phyloP scores from a whole-genome alignment of 2,113 vertebrate genomes.

The Pollimyrus isidori region DNA sequence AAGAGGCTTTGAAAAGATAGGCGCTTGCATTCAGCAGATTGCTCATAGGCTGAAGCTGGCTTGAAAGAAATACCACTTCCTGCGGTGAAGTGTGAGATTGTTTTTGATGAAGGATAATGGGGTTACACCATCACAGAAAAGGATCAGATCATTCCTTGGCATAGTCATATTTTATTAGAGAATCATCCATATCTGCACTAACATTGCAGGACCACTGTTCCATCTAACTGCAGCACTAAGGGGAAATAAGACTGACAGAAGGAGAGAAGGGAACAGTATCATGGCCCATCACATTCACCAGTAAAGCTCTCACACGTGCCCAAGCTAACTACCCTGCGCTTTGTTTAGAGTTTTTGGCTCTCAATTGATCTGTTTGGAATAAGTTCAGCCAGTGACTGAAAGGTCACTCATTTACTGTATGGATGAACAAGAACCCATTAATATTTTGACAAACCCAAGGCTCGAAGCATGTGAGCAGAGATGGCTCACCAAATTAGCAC shows the following conservation, averaged over 20 bases:
- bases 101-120: not conserved
- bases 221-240: not conserved
- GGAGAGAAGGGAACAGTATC: not conserved
- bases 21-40: not conserved
- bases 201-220: conserved; percentile 13
- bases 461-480: conserved; percentile 10
- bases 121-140: not conserved
- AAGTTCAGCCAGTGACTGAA: conserved; percentile 16
- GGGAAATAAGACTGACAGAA: not conserved
- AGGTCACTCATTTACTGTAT: not conserved
- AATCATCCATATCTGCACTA: not conserved
- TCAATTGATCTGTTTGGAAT: not conserved
- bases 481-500: not conserved
- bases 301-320: not conserved
- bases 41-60: not conserved
- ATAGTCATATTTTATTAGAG: conserved; percentile 21
- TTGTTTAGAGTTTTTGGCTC: conserved; percentile 8
- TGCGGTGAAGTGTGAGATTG: not conserved
- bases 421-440: not conserved
- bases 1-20: not conserved
- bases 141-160: conserved; percentile 17
- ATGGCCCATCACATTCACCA: not conserved
- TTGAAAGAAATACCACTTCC: conserved; percentile 1
- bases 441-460: conserved; percentile 9
- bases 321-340: conserved; percentile 5